Conservation (phyloP, 1,140 invertebrate species). For the Tetragonula clypearis region DNA sequence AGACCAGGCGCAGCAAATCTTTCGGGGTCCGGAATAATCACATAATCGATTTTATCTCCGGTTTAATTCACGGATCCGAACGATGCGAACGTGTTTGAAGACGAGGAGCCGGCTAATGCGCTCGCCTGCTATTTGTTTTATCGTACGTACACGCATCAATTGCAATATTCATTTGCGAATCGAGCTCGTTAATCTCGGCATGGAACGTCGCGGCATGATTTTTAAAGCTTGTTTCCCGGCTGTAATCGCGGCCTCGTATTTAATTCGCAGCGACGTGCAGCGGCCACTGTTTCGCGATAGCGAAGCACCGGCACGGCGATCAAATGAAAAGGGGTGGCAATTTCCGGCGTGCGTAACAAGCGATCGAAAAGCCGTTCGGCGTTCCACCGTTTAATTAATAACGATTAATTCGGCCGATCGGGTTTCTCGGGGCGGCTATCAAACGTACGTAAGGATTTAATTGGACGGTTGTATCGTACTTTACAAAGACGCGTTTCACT, state of each 20-base stretch:
- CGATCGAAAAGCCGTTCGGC: neutral
- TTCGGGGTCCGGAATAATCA: too few species aligned
- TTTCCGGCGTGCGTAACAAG: neutral
- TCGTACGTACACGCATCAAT: neutral
- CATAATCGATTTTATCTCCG: neutral
- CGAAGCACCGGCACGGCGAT: neutral
- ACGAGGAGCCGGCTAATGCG: neutral
- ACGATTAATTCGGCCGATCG: slow-evolving; percentile 34
- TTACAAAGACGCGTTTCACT: neutral
- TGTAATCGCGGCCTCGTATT: neutral
- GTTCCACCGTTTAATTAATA: slow-evolving; percentile 1
- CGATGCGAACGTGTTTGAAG: too few species aligned
- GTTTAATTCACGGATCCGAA: neutral
- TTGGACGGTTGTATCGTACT: neutral
- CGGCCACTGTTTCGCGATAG: neutral
- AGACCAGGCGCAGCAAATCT: too few species aligned
- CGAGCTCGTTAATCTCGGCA: neutral
- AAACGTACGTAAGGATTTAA: slow-evolving; percentile 21
- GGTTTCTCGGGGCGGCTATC: neutral
- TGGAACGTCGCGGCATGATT: neutral
- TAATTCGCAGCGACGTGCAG: neutral
- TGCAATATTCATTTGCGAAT: neutral
- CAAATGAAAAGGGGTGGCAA: neutral
- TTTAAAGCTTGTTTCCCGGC: neutral
- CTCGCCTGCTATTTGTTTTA: too few species aligned